These are phyloP conservation scores for Chorisops tibialis DNA, from an alignment of 2,888 invertebrate genomes.

Conservation along the genomic window DNA sequence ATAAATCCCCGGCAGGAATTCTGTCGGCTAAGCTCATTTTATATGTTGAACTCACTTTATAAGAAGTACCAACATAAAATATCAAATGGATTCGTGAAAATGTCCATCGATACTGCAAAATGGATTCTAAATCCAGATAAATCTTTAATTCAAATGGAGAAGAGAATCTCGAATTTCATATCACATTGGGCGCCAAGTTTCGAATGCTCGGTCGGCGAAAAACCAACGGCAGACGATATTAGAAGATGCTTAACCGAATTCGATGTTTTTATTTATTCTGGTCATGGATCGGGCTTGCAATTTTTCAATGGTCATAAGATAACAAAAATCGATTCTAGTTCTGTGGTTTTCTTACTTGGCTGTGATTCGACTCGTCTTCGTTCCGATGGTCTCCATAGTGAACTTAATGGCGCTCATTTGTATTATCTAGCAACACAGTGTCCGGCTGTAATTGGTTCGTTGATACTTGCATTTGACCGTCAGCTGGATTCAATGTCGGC, in stretches of 20 bases:
- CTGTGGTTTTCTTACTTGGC: conserved; percentile 65
- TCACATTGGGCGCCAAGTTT: conserved; percentile 55
- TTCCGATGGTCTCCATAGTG: conserved; percentile 52
- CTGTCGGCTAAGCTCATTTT: conserved; percentile 47
- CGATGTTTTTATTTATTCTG: conserved; percentile 63
- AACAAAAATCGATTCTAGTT: conserved; percentile 55
- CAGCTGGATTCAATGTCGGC: conserved; percentile 55
- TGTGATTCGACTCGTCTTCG: conserved; percentile 56
- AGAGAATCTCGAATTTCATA: conserved; percentile 53
- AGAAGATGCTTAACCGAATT: conserved; percentile 31
- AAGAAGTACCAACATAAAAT: conserved; percentile 41
- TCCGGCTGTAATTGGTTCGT: conserved; percentile 55
- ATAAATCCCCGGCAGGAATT: conserved; percentile 46
- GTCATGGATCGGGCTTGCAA: conserved; percentile 66
- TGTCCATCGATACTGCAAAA: conserved; percentile 40
- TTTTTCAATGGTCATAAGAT: conserved; percentile 58
- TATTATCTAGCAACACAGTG: conserved; percentile 52
- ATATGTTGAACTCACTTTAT: conserved; percentile 44
- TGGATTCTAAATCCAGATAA: conserved; percentile 49
- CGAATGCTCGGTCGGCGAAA: conserved; percentile 50
- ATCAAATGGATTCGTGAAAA: conserved; percentile 43
- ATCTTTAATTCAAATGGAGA: conserved; percentile 53
- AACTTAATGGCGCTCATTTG: conserved; percentile 53
- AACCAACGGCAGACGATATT: conserved; percentile 52
- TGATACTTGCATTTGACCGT: conserved; percentile 55